phyloP scores from a whole-genome alignment of 1,140 invertebrate genomes.

The Drosophila trapezifrons region DNA sequence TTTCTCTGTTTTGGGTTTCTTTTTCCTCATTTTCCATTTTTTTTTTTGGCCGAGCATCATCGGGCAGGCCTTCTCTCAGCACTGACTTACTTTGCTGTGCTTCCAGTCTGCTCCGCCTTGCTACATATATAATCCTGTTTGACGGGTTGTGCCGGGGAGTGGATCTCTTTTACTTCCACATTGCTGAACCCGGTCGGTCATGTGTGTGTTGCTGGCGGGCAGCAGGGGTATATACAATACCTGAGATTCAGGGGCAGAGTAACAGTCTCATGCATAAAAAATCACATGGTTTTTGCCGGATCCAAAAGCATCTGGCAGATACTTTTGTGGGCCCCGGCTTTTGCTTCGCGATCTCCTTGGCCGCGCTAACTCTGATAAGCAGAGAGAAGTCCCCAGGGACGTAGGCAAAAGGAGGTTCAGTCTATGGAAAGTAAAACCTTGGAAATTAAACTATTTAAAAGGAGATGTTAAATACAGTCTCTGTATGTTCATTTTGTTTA shows the following conservation, averaged over 20 bases:
- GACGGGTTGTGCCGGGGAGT: constrained; percentile 67
- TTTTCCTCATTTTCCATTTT: constrained; percentile 27
- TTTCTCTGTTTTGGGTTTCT: constrained; percentile 47
- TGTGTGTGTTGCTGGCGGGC: constrained; percentile 48
- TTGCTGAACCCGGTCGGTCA: constrained; percentile 73
- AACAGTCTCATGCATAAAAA: constrained; percentile 30
- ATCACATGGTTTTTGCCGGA: constrained; percentile 45
- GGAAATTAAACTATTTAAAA: not conserved
- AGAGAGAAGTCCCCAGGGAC: constrained; percentile 1
- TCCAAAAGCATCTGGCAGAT: constrained; percentile 45
- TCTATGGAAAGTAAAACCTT: not conserved
- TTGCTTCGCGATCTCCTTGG: constrained; percentile 11
- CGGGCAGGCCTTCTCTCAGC: constrained; percentile 35
- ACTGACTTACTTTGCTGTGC: constrained; percentile 75
- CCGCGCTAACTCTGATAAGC: constrained; percentile 16
- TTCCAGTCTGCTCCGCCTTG: constrained; percentile 13
- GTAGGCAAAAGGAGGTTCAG: not conserved
- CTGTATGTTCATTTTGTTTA: too few relatives aligned
- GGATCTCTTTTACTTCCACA: constrained; percentile 75
- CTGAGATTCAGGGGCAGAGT: constrained; percentile 42
- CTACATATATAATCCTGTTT: constrained; percentile 74
- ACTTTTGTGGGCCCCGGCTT: constrained; percentile 23
- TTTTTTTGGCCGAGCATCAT: constrained; percentile 25
- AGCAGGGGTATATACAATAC: constrained; percentile 9
- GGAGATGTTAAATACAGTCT: too few relatives aligned